phyloP scores from a whole-genome alignment of 1,140 invertebrate genomes.

The Microplitis mediator region DNA sequence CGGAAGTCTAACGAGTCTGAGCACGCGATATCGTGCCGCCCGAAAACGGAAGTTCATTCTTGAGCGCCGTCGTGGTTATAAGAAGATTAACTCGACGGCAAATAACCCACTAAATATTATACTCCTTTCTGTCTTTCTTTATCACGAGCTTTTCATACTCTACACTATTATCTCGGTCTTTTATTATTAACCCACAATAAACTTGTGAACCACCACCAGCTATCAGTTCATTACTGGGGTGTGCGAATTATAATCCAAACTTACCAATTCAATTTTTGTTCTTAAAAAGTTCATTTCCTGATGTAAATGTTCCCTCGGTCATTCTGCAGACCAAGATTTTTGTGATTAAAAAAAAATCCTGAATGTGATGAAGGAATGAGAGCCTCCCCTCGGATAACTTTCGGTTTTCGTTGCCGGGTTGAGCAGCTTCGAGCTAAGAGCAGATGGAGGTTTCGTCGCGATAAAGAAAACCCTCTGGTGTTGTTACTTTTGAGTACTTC shows the following conservation, averaged over 20 bases:
- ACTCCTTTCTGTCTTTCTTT: background rate
- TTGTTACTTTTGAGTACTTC: no score
- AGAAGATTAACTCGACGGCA: conserved; percentile 8
- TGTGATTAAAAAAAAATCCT: no score
- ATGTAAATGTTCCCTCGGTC: no score
- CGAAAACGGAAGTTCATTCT: conserved; percentile 19
- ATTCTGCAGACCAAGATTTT: no score
- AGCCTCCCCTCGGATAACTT: conserved; percentile 4
- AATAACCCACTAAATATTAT: conserved; percentile 14
- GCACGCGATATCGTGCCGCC: conserved; percentile 24
- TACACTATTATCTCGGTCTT: background rate
- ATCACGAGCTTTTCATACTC: background rate
- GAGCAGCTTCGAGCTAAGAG: background rate
- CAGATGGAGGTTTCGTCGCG: background rate
- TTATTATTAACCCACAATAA: background rate
- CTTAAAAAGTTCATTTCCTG: no score
- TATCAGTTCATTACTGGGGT: no score
- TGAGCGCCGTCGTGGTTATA: conserved; percentile 2
- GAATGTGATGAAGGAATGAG: background rate
- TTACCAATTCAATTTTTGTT: no score
- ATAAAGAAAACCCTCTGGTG: background rate
- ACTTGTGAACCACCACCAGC: background rate
- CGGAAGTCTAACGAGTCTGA: conserved; percentile 28
- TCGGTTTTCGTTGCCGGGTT: background rate
- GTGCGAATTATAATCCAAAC: no score